These are phyloP conservation scores for Torymus tubicola DNA, from an alignment of 2,888 invertebrate genomes.

Conservation along the genomic window DNA sequence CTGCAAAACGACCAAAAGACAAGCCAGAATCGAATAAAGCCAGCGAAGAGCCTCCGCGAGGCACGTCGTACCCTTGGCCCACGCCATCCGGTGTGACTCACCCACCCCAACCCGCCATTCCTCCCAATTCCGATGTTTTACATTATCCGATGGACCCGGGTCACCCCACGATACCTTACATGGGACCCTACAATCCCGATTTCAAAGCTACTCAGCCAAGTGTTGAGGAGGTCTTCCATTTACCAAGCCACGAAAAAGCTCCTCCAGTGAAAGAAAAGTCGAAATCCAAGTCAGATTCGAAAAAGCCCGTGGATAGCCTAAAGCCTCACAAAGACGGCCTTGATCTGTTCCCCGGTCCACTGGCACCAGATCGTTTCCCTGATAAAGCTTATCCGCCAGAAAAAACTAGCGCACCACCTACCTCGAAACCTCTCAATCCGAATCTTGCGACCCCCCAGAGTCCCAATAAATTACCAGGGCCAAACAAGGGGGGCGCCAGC, in stretches of 20 bases:
- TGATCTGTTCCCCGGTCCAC: conserved; percentile 69
- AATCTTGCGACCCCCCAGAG: conserved; percentile 56
- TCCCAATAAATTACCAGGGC: conserved; percentile 63
- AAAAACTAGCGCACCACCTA: conserved; percentile 36
- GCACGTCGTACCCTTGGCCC: conserved; percentile 56
- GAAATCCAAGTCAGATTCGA: conserved; percentile 69
- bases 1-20: conserved; percentile 62
- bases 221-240: conserved; percentile 71
- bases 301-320: conserved; percentile 69
- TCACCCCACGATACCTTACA: conserved; percentile 72
- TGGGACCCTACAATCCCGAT: conserved; percentile 77
- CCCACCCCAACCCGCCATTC: conserved; percentile 30
- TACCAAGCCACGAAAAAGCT: conserved; percentile 64
- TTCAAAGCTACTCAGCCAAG: conserved; percentile 70
- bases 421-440: conserved; percentile 53
- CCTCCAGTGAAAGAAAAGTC: conserved; percentile 67
- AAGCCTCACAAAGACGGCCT: conserved; percentile 68
- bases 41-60: conserved; percentile 62
- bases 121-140: conserved; percentile 59
- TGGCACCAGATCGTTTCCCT: conserved; percentile 68
- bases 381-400: conserved; percentile 58
- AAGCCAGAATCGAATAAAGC: conserved; percentile 64
- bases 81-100: conserved; percentile 39
- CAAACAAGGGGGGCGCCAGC: conserved; percentile 41
- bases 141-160: conserved; percentile 74